A percentile compares a stretch with the other conserved stretches of the same genome.
Conservation (phyloP, 35 echinoderm and acorn worm genomes). For the Heliocidaris erythrogramma region DNA sequence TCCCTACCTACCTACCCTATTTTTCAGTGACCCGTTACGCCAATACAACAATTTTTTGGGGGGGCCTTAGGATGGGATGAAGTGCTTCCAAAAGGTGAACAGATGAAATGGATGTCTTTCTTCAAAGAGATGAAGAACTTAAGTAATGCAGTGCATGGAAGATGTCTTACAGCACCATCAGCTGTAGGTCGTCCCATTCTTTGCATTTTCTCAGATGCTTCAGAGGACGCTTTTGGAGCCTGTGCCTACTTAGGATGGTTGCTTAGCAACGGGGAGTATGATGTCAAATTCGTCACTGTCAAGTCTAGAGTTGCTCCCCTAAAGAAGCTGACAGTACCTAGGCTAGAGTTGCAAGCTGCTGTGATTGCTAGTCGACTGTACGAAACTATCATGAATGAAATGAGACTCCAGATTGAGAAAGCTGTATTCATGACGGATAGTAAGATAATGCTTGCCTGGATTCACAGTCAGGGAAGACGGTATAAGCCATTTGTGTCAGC, state of each 20-base stretch:
- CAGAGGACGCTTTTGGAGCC: constrained; percentile 66
- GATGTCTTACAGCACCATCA: constrained; percentile 62
- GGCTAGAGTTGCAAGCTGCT: constrained; percentile 73
- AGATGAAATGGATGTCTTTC: no score
- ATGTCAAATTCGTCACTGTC: constrained; percentile 17
- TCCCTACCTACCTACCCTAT: no score
- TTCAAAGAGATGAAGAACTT: constrained; percentile 66
- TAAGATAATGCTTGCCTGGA: constrained; percentile 63
- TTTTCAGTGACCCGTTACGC: no score
- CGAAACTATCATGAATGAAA: constrained; percentile 53
- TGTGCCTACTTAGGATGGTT: constrained; percentile 57
- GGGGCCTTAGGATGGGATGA: constrained; percentile 66
- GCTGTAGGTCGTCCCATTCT: constrained; percentile 20
- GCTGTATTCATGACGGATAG: constrained; percentile 67
- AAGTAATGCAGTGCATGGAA: constrained; percentile 19
- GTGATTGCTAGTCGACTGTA: constrained; percentile 56
- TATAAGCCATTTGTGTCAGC: constrained; percentile 75
- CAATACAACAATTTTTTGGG: no score
- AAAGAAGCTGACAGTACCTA: constrained; percentile 55
- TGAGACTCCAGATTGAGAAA: constrained; percentile 27
- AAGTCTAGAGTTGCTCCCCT: constrained; percentile 76
- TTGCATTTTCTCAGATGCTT: constrained; percentile 69
- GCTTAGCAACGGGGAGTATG: constrained; percentile 1
- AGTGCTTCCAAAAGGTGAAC: no score
- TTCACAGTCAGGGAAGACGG: constrained; percentile 49